These are phyloP conservation scores for Pyrocoelia pectoralis DNA, from an alignment of 2,888 invertebrate species.

Conservation along the genomic window DNA sequence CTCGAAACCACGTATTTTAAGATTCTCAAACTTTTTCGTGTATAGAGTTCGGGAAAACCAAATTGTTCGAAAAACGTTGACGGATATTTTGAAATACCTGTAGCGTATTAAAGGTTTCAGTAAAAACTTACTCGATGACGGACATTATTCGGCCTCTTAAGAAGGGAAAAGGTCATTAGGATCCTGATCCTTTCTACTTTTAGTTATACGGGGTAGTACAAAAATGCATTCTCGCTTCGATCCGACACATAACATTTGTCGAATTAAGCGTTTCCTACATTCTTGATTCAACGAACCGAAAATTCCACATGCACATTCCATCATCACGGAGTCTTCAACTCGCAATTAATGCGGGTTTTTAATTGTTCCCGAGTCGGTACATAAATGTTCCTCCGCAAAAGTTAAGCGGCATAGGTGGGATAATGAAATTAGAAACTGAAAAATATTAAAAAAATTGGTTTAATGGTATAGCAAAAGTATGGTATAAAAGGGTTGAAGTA, in stretches of 20 bases:
- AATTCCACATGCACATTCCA: conserved; percentile 58
- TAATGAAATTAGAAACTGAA: neutral
- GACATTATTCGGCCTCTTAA: conserved; percentile 11
- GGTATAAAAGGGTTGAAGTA: conserved; percentile 6
- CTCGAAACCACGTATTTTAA: neutral
- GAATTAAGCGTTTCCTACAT: conserved; percentile 56
- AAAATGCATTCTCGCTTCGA: conserved; percentile 28
- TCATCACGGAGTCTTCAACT: conserved; percentile 53
- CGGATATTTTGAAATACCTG: too few species aligned
- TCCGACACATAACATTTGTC: conserved; percentile 49
- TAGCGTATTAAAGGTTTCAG: neutral
- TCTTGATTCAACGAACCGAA: conserved; percentile 57
- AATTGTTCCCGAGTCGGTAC: conserved; percentile 42
- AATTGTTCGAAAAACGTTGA: too few species aligned
- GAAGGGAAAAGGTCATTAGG: conserved; percentile 10
- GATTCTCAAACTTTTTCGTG: too few species aligned
- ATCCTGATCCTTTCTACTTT: conserved; percentile 1
- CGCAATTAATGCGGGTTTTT: conserved; percentile 52
- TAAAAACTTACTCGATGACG: conserved; percentile 8
- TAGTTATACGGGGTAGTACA: conserved; percentile 13
- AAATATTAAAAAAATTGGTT: neutral
- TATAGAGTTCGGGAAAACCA: too few species aligned
- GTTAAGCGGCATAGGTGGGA: neutral
- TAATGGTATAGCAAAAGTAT: neutral
- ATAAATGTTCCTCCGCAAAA: conserved; percentile 37